Conservation (phyloP, 1,140 invertebrate genomes). For the Whitmania pigra region DNA sequence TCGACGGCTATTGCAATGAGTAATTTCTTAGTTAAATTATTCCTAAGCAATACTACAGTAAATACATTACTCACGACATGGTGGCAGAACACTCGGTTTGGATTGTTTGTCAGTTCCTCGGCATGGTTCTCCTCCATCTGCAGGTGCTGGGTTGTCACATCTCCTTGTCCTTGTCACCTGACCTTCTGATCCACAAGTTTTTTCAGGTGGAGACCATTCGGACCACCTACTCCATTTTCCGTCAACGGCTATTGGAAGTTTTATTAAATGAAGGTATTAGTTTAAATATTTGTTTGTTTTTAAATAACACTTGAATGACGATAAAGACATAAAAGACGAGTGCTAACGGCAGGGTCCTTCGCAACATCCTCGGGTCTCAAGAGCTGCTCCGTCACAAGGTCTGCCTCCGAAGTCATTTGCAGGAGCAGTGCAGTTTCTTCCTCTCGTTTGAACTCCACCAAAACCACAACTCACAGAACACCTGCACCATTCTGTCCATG, state of each 20-base stretch:
- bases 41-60: slow-evolving; percentile 18
- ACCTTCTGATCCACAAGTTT: slow-evolving; percentile 3
- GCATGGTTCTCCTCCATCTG: slow-evolving; percentile 19
- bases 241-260: slow-evolving; percentile 33
- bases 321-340: slow-evolving; percentile 28
- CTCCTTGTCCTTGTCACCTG: slow-evolving; percentile 6
- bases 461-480: slow-evolving; percentile 33
- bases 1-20: not conserved
- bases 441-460: slow-evolving; percentile 8
- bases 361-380: not conserved
- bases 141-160: slow-evolving; percentile 15
- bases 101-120: slow-evolving; percentile 16
- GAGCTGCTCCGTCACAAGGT: not conserved
- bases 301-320: slow-evolving; percentile 31
- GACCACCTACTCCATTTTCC: slow-evolving; percentile 53
- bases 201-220: slow-evolving; percentile 42
- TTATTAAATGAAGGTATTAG: not conserved
- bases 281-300: slow-evolving; percentile 27
- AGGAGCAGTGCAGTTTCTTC: slow-evolving; percentile 14
- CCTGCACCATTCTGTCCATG: slow-evolving; percentile 38
- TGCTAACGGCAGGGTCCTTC: slow-evolving; percentile 31
- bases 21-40: too few relatives aligned
- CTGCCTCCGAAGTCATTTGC: slow-evolving; percentile 21
- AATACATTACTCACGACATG: slow-evolving; percentile 24
- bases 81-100: slow-evolving; percentile 20